Evolutionary conservation across 2,113 vertebrate species (phyloP).

Genomic region (Trematomus loennbergii): DNA sequence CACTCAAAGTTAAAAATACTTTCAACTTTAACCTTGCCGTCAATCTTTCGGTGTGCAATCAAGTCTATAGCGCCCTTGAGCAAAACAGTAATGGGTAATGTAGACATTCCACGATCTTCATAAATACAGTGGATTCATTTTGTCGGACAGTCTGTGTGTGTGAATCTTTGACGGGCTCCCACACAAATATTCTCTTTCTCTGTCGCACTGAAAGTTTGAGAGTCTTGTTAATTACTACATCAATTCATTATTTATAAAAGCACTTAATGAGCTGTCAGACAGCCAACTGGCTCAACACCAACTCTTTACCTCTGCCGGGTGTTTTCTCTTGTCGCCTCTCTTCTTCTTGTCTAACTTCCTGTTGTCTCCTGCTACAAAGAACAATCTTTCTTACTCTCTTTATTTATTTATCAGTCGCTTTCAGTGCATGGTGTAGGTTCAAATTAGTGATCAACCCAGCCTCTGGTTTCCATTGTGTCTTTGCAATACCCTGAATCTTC

Average conservation of each 20-base stretch:
- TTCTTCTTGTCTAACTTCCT: slow-evolving; percentile 15
- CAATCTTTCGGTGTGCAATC: too few species aligned
- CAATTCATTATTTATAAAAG: slow-evolving; percentile 81
- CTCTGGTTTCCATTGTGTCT: not conserved
- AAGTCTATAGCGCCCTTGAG: too few species aligned
- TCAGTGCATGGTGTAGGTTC: not conserved
- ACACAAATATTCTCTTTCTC: not conserved
- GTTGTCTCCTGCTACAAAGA: slow-evolving; percentile 2
- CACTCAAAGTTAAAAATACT: too few species aligned
- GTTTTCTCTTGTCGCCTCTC: slow-evolving; percentile 23
- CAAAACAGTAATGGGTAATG: too few species aligned
- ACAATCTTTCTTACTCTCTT: not conserved
- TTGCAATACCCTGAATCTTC: not conserved
- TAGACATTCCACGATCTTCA: too few species aligned
- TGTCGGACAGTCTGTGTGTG: too few species aligned
- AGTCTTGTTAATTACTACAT: slow-evolving; percentile 80
- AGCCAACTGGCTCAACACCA: slow-evolving; percentile 77
- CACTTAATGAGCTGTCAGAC: slow-evolving; percentile 78
- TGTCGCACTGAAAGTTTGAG: slow-evolving; percentile 69
- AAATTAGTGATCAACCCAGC: not conserved
- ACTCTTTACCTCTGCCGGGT: slow-evolving; percentile 19
- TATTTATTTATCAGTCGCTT: not conserved
- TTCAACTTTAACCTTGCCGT: too few species aligned
- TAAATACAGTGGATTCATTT: too few species aligned
- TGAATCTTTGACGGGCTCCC: not conserved